phyloP scores from a whole-genome alignment of 2,113 vertebrate species.

The Oceanites oceanicus region DNA sequence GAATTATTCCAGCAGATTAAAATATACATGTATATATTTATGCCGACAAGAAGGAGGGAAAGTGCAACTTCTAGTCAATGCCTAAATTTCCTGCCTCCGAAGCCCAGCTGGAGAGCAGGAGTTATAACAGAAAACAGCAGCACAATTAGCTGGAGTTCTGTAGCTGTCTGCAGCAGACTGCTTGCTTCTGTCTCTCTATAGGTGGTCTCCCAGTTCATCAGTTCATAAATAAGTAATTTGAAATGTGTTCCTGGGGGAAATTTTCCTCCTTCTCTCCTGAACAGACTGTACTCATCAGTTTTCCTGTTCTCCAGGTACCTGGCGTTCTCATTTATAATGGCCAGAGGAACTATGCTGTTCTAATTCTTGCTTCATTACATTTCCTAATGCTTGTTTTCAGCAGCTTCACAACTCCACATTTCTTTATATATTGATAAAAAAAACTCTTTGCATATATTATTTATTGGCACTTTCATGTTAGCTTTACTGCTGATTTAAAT shows the following conservation, averaged over 20 bases:
- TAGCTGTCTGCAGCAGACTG: slow-evolving; percentile 81
- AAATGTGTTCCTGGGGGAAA: slow-evolving; percentile 86
- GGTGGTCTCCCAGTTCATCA: slow-evolving; percentile 88
- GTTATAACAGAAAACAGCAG: slow-evolving; percentile 82
- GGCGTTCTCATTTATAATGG: slow-evolving; percentile 86
- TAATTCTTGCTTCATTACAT: slow-evolving; percentile 85
- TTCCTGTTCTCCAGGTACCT: slow-evolving; percentile 84
- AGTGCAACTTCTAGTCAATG: slow-evolving; percentile 75
- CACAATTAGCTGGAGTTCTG: slow-evolving; percentile 85
- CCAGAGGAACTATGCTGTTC: slow-evolving; percentile 83
- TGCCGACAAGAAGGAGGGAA: slow-evolving; percentile 72
- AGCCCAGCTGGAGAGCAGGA: slow-evolving; percentile 81
- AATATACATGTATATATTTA: slow-evolving; percentile 76
- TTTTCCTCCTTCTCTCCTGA: slow-evolving; percentile 83
- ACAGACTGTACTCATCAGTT: slow-evolving; percentile 84
- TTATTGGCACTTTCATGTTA: slow-evolving; percentile 79
- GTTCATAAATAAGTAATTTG: slow-evolving; percentile 93
- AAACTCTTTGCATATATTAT: slow-evolving; percentile 81
- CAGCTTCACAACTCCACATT: slow-evolving; percentile 75
- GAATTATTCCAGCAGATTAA: slow-evolving; percentile 70
- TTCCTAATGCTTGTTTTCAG: slow-evolving; percentile 79
- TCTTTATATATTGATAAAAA: slow-evolving; percentile 80
- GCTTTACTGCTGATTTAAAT: slow-evolving; percentile 76
- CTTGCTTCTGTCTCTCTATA: slow-evolving; percentile 79
- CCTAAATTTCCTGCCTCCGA: slow-evolving; percentile 79